Conservation (phyloP, 2,888 invertebrate genomes). For the Rhimphoctona megacephalus region DNA sequence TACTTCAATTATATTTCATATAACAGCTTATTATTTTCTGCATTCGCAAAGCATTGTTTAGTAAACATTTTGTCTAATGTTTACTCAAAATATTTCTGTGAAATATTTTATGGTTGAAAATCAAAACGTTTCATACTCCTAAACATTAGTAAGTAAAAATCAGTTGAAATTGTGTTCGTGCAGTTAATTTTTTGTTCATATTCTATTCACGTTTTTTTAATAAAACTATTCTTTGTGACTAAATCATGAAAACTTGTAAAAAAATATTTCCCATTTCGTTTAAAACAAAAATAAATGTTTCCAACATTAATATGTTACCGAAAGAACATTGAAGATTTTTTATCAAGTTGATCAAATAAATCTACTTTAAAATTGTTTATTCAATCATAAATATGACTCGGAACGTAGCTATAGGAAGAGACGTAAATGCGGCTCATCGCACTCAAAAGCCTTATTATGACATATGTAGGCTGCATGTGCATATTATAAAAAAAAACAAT, state of each 20-base stretch:
- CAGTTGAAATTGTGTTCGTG: not conserved
- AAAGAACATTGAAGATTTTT: not conserved
- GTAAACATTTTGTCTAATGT: not conserved
- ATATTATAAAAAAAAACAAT: not conserved
- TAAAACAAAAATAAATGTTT: not conserved
- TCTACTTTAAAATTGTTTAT: not conserved
- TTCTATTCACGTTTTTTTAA: not conserved
- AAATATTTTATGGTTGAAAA: not conserved
- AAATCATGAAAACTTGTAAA: not conserved
- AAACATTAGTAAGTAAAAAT: not conserved
- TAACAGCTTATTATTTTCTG: not conserved
- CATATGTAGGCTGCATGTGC: slow-evolving; percentile 15
- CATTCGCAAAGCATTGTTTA: not conserved
- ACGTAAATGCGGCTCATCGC: not conserved
- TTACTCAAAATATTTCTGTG: too few relatives aligned
- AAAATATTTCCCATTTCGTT: not conserved
- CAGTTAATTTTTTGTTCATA: not conserved
- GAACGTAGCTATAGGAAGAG: not conserved
- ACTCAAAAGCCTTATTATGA: slow-evolving; percentile 14
- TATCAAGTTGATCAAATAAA: not conserved
- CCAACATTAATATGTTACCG: not conserved
- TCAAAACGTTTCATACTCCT: not conserved
- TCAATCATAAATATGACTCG: not conserved
- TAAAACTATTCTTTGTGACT: not conserved
- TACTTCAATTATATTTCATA: too few relatives aligned